A percentile compares a stretch with the other conserved stretches of the same genome.
Conservation (phyloP, 2,888 invertebrate species). For the Drosophila nigricruria region DNA sequence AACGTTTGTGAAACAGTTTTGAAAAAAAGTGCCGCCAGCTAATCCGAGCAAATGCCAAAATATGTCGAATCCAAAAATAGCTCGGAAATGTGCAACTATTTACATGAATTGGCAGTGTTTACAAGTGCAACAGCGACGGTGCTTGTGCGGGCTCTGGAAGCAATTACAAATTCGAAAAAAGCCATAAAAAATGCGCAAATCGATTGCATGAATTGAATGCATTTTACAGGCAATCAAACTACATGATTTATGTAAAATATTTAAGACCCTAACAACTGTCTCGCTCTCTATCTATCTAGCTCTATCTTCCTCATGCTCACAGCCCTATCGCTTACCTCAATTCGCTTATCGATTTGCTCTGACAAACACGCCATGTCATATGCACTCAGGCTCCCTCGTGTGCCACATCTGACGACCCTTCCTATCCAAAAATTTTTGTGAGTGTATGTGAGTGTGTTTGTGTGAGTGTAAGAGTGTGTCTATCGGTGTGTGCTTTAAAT, state of each 20-base stretch:
- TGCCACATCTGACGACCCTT: slow-evolving; percentile 35
- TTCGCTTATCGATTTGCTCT: slow-evolving; percentile 51
- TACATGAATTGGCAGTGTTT: slow-evolving; percentile 29
- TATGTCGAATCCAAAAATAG: slow-evolving; percentile 40
- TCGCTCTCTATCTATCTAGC: neutral
- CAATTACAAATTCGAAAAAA: slow-evolving; percentile 35
- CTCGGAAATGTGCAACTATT: slow-evolving; percentile 12
- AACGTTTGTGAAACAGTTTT: slow-evolving; percentile 1
- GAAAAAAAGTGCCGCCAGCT: slow-evolving; percentile 19
- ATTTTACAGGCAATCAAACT: slow-evolving; percentile 69
- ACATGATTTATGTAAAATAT: slow-evolving; percentile 69
- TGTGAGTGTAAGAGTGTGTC: neutral
- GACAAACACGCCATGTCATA: slow-evolving; percentile 44
- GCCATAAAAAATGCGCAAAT: slow-evolving; percentile 66
- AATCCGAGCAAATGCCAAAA: slow-evolving; percentile 40
- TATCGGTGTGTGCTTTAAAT: slow-evolving; percentile 34
- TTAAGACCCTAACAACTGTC: slow-evolving; percentile 5
- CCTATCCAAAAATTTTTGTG: neutral
- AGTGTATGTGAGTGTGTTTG: slow-evolving; percentile 5
- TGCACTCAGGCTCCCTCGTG: slow-evolving; percentile 16
- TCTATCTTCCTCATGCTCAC: neutral
- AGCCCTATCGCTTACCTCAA: slow-evolving; percentile 27
- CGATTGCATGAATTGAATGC: slow-evolving; percentile 67
- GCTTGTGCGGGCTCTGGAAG: slow-evolving; percentile 1
- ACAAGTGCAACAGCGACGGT: slow-evolving; percentile 23